Percentiles rank a stretch among this genome's conserved stretches.
phyloP scores from a whole-genome alignment of 1,140 invertebrate species.

The Zophobas atratus region DNA sequence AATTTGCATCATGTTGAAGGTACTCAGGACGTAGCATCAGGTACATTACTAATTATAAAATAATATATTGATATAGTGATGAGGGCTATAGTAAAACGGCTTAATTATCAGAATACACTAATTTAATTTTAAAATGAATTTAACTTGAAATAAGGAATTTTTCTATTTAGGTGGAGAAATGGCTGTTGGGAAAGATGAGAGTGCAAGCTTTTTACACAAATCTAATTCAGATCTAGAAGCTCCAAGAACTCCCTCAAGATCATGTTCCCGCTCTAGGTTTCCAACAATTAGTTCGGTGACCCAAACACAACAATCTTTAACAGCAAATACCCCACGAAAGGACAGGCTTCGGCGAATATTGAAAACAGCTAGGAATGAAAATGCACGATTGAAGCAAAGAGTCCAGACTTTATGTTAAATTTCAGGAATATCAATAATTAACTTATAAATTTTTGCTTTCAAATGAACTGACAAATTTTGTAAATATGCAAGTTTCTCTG shows the following conservation, averaged over 20 bases:
- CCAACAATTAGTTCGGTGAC: neutral
- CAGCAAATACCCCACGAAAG: neutral
- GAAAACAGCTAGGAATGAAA: neutral
- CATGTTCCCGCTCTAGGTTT: neutral
- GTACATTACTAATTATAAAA: too few relatives aligned
- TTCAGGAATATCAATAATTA: neutral
- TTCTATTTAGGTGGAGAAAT: too few relatives aligned
- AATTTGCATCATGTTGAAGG: too few relatives aligned
- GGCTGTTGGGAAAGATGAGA: too few relatives aligned
- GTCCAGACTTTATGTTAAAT: neutral
- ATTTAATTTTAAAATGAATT: too few relatives aligned
- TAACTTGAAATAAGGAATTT: too few relatives aligned
- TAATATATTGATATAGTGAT: too few relatives aligned
- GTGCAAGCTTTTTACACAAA: too few relatives aligned
- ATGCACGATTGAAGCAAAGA: neutral
- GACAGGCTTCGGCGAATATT: neutral
- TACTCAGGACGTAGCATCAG: too few relatives aligned
- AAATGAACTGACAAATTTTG: neutral
- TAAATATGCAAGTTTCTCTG: neutral
- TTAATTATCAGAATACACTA: too few relatives aligned
- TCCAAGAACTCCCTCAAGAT: neutral
- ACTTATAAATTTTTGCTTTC: neutral
- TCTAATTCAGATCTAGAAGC: neutral
- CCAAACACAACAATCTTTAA: neutral
- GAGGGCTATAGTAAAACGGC: too few relatives aligned